Base-by-base conservation (phyloP, 2,797 vertebrate genomes). In the Enteromius anoplus region DNA sequence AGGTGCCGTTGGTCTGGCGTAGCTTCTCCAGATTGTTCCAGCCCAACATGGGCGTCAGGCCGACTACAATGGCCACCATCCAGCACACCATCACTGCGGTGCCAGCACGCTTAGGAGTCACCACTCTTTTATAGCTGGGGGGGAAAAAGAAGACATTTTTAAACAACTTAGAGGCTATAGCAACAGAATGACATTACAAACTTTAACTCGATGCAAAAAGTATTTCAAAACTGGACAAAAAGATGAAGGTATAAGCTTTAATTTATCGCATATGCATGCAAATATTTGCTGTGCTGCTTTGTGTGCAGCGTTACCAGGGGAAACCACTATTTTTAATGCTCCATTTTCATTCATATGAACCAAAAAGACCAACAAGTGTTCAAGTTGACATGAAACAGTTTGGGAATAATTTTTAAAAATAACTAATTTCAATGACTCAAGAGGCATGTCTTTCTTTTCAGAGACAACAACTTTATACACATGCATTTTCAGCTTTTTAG, bases 21-120 rank as follows among this genome's bases (percentile, higher is more conserved):
- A 96, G 92, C 78, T 89, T 90, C 15, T 75, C 86, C 78, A 97
- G 92, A 90, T 98, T 98, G 94, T 99, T 98, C 98, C 98, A 99
- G 89, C 98, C 98, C 3, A 99, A 94, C 96, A 99, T 96, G 21
- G 98, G 98, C 0, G 95, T 98, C 73, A 99, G 92, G n/a, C 98
- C 98, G 80, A 99, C 97, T 21, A 98, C 86, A 3, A 99, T 94
- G 62, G 98, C 96, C 81, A 99, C 94, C 0, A 92, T 91, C 98
- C 98, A 99, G 88, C 97, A 99, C 69, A 95, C 90, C 0, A 96
- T 93, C 0, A 99, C 98, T 0, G 97, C 97, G 68, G 94, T 87
- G 0, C 92, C 96, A 0, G 98, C 98, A 83, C 97, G 93, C 75
- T 90, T 95, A 0, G 95, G 91, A 0, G 98, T 99, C 90, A 99